Evolutionary conservation across 1,140 invertebrate species (phyloP).

Genomic region (Achatina immaculata): DNA sequence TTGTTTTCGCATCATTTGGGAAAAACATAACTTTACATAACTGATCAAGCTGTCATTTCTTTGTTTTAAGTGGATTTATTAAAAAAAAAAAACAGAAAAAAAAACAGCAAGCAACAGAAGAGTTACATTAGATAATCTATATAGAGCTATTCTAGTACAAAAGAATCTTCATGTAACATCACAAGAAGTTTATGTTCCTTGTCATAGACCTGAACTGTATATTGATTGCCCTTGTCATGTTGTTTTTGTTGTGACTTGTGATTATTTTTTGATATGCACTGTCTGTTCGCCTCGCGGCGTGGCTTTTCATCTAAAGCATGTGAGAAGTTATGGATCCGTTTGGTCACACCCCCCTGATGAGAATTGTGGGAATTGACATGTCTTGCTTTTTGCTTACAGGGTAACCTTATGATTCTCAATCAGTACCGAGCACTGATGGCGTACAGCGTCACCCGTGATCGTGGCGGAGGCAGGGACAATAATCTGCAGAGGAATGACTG

Average conservation of each 20-base stretch:
- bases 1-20: too few relatives aligned
- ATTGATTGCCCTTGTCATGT: not conserved
- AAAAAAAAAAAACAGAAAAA: too few relatives aligned
- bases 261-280: not conserved
- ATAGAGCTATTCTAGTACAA: not conserved
- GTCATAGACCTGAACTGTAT: not conserved
- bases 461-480: not conserved
- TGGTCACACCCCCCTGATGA: not conserved
- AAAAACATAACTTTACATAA: too few relatives aligned
- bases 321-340: not conserved
- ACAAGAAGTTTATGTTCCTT: not conserved
- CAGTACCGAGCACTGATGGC: slow-evolving; percentile 59
- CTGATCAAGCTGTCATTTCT: too few relatives aligned
- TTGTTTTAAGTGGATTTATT: too few relatives aligned
- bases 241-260: slow-evolving; percentile 3
- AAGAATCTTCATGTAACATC: not conserved
- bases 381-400: slow-evolving; percentile 63
- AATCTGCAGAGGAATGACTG: slow-evolving; percentile 35
- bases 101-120: too few relatives aligned
- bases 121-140: too few relatives aligned
- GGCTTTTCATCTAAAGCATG: slow-evolving; percentile 17
- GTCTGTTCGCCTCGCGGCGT: slow-evolving; percentile 37
- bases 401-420: slow-evolving; percentile 69
- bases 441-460: slow-evolving; percentile 31
- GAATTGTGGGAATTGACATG: not conserved